Evolutionary conservation across 1,140 invertebrate genomes (phyloP).

Genomic region (Plutomurus gul): DNA sequence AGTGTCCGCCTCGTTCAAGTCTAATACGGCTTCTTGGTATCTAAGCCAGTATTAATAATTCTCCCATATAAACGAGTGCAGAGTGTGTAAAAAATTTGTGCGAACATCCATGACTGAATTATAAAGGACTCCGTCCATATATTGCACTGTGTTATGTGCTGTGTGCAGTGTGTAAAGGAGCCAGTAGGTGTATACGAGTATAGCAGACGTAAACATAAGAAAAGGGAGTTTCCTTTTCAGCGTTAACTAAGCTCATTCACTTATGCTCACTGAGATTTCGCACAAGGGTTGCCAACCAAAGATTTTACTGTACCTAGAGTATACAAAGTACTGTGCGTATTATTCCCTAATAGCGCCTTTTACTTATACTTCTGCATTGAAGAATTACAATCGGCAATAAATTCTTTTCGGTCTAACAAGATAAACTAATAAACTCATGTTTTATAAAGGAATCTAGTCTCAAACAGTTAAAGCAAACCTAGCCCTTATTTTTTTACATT

Average conservation of each 20-base stretch:
- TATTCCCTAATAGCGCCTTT: not conserved
- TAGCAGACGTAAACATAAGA: not conserved
- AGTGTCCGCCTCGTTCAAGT: not conserved
- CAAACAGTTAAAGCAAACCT: not conserved
- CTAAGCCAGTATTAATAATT: not conserved
- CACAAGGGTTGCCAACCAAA: conserved; percentile 12
- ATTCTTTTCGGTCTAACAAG: not conserved
- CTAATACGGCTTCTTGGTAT: not conserved
- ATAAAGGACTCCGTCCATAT: not conserved
- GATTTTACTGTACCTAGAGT: not conserved
- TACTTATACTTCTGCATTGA: too few relatives aligned
- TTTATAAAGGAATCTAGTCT: not conserved
- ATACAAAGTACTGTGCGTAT: not conserved
- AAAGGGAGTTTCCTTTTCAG: conserved; percentile 25
- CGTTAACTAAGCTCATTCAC: conserved; percentile 5
- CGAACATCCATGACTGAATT: not conserved
- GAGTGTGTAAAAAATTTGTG: not conserved
- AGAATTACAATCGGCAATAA: conserved; percentile 5
- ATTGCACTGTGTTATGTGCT: not conserved
- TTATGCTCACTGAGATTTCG: not conserved
- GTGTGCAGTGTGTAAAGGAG: not conserved
- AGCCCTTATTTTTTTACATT: conserved; percentile 11
- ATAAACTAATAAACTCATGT: not conserved
- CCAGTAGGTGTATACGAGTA: not conserved
- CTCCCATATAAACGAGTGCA: not conserved